A percentile compares a stretch with the other conserved stretches of the same genome.
phyloP scores from a whole-genome alignment of 2,797 vertebrate species.

The Anas bahamensis region DNA sequence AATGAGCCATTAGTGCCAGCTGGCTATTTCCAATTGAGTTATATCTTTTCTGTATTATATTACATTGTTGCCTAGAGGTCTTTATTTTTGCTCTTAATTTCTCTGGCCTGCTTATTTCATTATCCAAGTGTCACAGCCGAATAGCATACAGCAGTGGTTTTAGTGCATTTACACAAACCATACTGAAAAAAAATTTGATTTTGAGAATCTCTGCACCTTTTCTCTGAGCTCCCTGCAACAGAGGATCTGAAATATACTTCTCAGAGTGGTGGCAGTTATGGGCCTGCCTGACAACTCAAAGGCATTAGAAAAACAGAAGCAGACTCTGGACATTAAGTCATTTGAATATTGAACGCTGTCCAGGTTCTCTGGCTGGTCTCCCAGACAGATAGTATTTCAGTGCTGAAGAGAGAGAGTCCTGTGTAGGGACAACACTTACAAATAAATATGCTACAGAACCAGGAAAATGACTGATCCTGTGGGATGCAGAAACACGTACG shows the following conservation, averaged over 20 bases:
- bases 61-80: conserved; percentile 5
- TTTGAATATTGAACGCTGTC: neutral
- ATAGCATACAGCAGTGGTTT: too few relatives aligned
- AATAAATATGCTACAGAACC: neutral
- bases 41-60: conserved; percentile 14
- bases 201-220: neutral
- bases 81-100: conserved; percentile 20
- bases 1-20: conserved; percentile 51
- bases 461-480: neutral
- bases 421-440: neutral
- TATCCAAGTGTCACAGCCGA: too few relatives aligned
- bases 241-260: neutral
- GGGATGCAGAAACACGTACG: neutral
- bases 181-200: neutral
- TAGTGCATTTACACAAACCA: too few relatives aligned
- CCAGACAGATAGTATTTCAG: neutral
- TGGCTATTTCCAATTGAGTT: conserved; percentile 47
- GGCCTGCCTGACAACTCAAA: neutral
- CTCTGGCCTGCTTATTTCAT: neutral
- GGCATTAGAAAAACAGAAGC: neutral
- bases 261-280: neutral
- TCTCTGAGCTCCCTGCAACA: neutral
- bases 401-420: neutral
- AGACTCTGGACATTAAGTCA: neutral
- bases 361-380: neutral